A percentile compares a stretch with the other conserved stretches of the same genome.
Conservation (phyloP, 1,140 invertebrate genomes). For the Cyclina sinensis region DNA sequence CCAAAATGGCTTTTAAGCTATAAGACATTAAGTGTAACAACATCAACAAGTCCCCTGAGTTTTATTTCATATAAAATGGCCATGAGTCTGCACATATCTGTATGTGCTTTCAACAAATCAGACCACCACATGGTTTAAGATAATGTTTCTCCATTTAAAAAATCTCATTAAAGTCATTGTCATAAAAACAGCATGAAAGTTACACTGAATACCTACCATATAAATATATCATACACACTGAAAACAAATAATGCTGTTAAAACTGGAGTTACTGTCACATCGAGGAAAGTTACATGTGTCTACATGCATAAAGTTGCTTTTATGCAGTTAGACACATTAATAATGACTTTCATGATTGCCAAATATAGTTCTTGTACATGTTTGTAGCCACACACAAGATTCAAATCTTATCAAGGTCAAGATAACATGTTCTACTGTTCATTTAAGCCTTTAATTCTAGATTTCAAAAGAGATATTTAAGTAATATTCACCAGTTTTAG, state of each 20-base stretch:
- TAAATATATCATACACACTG: neutral
- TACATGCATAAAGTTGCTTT: neutral
- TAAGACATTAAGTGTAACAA: too few species aligned
- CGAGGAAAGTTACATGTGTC: neutral
- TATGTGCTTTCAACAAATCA: neutral
- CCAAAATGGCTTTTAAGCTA: too few species aligned
- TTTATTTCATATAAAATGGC: neutral
- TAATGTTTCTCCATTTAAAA: neutral
- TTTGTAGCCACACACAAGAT: neutral
- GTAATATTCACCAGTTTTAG: too few species aligned
- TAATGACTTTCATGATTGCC: neutral
- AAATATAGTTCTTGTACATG: neutral
- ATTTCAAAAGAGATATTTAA: too few species aligned
- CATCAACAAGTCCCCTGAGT: neutral
- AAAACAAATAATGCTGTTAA: neutral
- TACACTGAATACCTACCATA: neutral
- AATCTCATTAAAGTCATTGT: neutral
- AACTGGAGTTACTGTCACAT: neutral
- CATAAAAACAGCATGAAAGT: neutral
- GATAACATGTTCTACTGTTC: too few species aligned
- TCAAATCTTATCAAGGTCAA: neutral
- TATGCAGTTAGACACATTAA: neutral
- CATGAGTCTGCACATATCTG: neutral
- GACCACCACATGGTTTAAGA: slow-evolving; percentile 13
- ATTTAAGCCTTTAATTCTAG: too few species aligned